Evolutionary conservation across 2,888 invertebrate species (phyloP), one percentile per base, ranked within the genome.

Genomic region (Gasteruption jaculator): DNA sequence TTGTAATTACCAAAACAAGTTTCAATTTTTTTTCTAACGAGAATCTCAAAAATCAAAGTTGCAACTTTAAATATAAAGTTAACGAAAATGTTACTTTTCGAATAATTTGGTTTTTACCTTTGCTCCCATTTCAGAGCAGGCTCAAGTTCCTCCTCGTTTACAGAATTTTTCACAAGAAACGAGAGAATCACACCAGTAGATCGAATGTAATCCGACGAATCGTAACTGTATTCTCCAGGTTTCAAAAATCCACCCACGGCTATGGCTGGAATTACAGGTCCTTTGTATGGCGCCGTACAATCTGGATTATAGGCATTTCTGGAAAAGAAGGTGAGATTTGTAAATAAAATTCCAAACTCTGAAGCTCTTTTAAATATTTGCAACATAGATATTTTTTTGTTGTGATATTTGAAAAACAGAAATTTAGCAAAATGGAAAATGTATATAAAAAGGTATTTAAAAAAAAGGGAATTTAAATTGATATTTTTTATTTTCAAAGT

Each of bases 281-380:
- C 95, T 20, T 93, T 94, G 74, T 85, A 95, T 0, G 82, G 75
- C 0, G 86, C 87, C 42, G 92, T 71, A 66, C 96, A 97, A 1
- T 75, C 71, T 3, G 77, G 69, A 58, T 74, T 68, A 56, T 76
- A 78, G 1, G 80, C 74, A 43, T 76, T 78, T 53, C 81, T 81
- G 44, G 39, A 68, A 59, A 40, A 32, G 7, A 40, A 19, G 27
- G 16, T 20, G 20, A 11, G 3, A 53, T 57, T 24, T 30, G 11
- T 5, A 22, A 29, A 42, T 35, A 35, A 38, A 32, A 12, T 25
- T 34, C 54, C 40, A 35, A 26, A 39, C 6, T 7, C 7, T 11
- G 12, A 7, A 21, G n/a, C n/a, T n/a, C n/a, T n/a, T n/a, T n/a
- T n/a, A n/a, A n/a, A n/a, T n/a, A 6, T 3, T 22, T 5, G 15